Conservation (phyloP, 2,113 vertebrate genomes). For the Callorhinus ursinus region DNA sequence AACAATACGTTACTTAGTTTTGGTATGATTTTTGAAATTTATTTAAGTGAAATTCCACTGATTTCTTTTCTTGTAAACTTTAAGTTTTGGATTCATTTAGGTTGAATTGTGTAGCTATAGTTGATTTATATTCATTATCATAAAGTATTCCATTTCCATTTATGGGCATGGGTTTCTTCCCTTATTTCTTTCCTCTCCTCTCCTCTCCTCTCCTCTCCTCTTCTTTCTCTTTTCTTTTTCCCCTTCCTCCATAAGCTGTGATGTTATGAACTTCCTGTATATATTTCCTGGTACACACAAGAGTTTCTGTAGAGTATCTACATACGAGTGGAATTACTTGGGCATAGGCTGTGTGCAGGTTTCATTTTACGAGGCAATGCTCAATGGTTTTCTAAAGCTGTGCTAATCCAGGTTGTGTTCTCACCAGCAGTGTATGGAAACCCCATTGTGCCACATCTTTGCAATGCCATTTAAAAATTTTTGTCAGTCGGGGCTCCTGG, state of each 20-base stretch:
- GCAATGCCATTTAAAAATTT: not conserved
- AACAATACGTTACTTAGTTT: not conserved
- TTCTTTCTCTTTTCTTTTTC: accelerated
- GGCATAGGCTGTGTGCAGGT: not conserved
- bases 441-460: not conserved
- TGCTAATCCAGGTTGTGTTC: not conserved
- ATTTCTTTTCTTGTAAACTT: not conserved
- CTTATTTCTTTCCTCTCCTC: too few species aligned
- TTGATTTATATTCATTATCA: not conserved
- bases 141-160: not conserved
- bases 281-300: not conserved
- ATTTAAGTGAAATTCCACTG: not conserved
- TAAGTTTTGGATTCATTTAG: not conserved
- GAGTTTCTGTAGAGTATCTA: not conserved
- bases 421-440: not conserved
- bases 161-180: not conserved
- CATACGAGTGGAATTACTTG: not conserved
- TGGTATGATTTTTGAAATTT: constrained; percentile 4
- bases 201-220: accelerated
- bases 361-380: not conserved
- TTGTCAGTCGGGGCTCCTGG: not conserved
- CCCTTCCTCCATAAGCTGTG: not conserved
- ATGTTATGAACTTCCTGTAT: not conserved
- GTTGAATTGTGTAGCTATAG: not conserved
- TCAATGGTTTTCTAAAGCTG: not conserved